A percentile compares a stretch with the other conserved stretches of the same genome.
Evolutionary conservation across 2,797 vertebrate species (phyloP).

Genomic region (Ammospiza maritima): DNA sequence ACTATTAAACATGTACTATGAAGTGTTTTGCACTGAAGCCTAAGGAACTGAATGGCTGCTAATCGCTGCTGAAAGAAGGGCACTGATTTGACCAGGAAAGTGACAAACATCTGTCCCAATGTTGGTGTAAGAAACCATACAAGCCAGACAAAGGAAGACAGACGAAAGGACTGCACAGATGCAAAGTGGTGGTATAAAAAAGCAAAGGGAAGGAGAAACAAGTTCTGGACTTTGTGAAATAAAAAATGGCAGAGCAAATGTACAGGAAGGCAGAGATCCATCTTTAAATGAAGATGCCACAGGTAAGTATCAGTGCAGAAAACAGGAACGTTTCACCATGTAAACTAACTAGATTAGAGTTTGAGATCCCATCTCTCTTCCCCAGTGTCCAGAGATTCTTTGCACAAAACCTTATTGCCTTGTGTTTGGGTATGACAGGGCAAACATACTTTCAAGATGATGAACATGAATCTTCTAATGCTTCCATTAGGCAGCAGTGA

Average conservation of each 20-base stretch:
- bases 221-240: background rate
- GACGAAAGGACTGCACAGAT: fast-evolving
- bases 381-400: background rate
- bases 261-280: background rate
- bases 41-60: background rate
- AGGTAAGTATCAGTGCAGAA: background rate
- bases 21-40: background rate
- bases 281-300: background rate
- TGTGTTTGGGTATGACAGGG: background rate
- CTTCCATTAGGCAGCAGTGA: background rate
- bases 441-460: background rate
- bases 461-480: background rate
- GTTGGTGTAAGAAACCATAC: fast-evolving
- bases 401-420: background rate
- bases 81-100: background rate
- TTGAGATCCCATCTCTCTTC: background rate
- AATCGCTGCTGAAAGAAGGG: background rate
- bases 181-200: background rate
- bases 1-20: background rate
- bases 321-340: background rate
- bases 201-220: background rate
- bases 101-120: background rate
- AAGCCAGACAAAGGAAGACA: background rate
- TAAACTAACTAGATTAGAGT: background rate
- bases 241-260: background rate